These are phyloP conservation scores for Andrena marginata DNA, from an alignment of 2,888 invertebrate genomes.

Conservation along the genomic window DNA sequence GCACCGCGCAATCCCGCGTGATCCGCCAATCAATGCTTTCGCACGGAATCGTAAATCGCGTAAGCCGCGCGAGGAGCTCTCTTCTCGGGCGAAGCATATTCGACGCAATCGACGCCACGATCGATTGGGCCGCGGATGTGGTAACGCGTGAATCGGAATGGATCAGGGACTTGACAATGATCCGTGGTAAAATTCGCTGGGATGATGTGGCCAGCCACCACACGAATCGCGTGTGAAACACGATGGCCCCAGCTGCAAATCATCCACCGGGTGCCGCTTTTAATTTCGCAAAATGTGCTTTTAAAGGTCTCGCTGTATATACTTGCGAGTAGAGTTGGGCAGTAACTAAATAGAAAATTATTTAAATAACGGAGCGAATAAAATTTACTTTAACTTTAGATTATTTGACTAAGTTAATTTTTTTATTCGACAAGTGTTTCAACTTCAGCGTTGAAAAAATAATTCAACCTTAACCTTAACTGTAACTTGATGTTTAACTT, in stretches of 20 bases:
- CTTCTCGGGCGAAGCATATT: conserved; percentile 65
- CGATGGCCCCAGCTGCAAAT: neutral
- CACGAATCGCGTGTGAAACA: neutral
- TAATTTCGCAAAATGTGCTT: neutral
- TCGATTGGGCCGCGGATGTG: conserved; percentile 55
- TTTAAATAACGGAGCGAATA: no score
- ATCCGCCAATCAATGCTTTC: conserved; percentile 71
- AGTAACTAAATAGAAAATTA: no score
- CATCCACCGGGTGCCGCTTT: neutral
- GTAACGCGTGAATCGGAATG: conserved; percentile 36
- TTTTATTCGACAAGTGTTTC: no score
- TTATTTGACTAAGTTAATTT: no score
- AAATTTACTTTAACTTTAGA: no score
- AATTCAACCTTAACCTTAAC: no score
- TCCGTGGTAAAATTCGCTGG: conserved; percentile 27
- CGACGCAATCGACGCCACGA: conserved; percentile 55
- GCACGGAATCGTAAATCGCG: conserved; percentile 68
- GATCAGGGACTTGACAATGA: conserved; percentile 35
- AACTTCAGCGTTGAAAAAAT: no score
- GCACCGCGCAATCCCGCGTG: conserved; percentile 44
- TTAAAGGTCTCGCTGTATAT: no score
- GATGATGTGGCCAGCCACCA: neutral
- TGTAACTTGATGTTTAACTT: no score
- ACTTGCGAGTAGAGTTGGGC: no score
- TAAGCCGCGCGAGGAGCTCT: conserved; percentile 58